Evolutionary conservation across 2,888 invertebrate genomes (phyloP), one percentile per base, ranked within the genome.

Genomic region (Stictocephala bisonia): DNA sequence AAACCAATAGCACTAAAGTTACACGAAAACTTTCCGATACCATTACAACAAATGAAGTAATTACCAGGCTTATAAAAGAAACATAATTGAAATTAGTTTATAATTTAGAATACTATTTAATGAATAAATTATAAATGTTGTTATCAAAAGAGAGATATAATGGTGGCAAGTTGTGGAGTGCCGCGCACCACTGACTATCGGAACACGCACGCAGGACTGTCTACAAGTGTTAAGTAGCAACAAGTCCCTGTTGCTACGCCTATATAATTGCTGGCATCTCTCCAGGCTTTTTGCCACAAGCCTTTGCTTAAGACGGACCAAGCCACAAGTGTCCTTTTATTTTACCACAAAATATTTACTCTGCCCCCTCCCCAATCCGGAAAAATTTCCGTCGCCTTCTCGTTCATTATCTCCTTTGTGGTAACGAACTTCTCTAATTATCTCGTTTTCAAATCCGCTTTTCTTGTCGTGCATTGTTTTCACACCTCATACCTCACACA

Each of bases 191-290:
- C n/a, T n/a, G n/a, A n/a, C n/a, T n/a, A n/a, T n/a, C n/a, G n/a
- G n/a, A n/a, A n/a, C n/a, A n/a, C n/a, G n/a, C n/a, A n/a, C n/a
- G n/a, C n/a, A n/a, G n/a, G n/a, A n/a, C n/a, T n/a, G n/a, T 27
- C 56, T 31, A 56, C 56, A 56, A 56, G 56, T 56, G 56, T 15
- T 13, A 31, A 1, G 26, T 26, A 13, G 68, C 68, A 68, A 68
- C 68, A 27, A 50, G 51, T 50, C n/a, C 51, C 68, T 68, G 68
- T 68, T 68, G 68, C 48, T 68, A 68, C 51, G 66, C 66, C 66
- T 66, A 68, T 51, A 68, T 68, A 68, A 68, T 68, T 68, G 68
- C 27, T 68, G 68, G 68, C 68, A 18, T n/a, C 11, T 4, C 20
- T 50, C 68, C 68, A 68, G 13, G 68, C 68, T 68, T 68, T 68